Evolutionary conservation across 2,797 vertebrate genomes (phyloP).

Genomic region (Falco rusticolus): DNA sequence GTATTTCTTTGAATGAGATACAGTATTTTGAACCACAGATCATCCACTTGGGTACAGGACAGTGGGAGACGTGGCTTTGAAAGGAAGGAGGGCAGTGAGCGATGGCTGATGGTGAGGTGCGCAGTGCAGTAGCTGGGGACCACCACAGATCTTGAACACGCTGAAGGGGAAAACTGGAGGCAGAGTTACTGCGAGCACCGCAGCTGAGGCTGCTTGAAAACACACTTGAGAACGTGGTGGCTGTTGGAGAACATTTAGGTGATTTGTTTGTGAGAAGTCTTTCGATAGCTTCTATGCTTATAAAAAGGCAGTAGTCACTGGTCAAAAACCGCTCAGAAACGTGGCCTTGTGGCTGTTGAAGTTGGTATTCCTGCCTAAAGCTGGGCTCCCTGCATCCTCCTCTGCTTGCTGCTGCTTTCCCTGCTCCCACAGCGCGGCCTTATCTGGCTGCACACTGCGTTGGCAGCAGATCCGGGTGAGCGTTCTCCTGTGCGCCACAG

Average conservation of each 20-base stretch:
- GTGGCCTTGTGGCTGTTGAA: background rate
- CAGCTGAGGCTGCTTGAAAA: background rate
- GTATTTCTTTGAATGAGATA: fast-evolving
- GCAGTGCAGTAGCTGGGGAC: background rate
- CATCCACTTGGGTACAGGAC: background rate
- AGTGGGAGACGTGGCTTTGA: background rate
- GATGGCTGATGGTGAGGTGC: background rate
- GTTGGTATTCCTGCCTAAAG: background rate
- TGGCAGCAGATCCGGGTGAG: background rate
- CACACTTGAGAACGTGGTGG: fast-evolving
- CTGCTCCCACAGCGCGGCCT: background rate
- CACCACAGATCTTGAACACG: fast-evolving
- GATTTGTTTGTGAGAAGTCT: background rate
- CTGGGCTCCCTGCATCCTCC: background rate
- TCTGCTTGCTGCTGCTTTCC: background rate
- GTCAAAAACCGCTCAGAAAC: background rate
- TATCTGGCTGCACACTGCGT: fast-evolving
- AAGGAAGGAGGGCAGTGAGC: background rate
- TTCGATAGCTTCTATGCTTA: background rate
- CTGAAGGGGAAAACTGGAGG: background rate
- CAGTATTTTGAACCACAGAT: background rate
- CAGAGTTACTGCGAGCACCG: background rate
- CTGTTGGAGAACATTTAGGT: background rate
- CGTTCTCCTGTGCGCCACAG: fast-evolving
- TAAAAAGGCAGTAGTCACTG: fast-evolving